A percentile compares a stretch with the other conserved stretches of the same genome.
phyloP scores from a whole-genome alignment of 2,113 vertebrate genomes.

The Dromiciops gliroides region DNA sequence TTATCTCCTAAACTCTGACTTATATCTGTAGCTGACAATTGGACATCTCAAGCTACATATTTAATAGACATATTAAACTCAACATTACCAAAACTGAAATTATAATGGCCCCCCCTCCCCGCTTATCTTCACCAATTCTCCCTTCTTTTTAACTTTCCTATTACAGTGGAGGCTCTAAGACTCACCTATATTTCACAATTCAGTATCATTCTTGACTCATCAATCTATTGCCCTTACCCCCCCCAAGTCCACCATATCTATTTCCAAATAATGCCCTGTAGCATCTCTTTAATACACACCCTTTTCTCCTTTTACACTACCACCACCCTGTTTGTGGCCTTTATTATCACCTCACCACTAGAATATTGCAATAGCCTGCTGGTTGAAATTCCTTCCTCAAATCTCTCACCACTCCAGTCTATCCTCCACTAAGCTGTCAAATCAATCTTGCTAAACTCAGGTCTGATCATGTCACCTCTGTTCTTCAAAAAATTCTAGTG shows the following conservation, averaged over 20 bases:
- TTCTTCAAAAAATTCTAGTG: not conserved
- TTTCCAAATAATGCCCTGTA: not conserved
- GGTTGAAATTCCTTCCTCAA: not conserved
- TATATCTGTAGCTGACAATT: too few relatives aligned
- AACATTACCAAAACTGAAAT: not conserved
- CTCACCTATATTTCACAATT: too few relatives aligned
- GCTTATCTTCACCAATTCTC: not conserved
- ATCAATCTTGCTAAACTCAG: not conserved
- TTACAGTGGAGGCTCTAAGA: not conserved
- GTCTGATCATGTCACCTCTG: not conserved
- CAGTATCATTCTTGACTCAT: too few relatives aligned
- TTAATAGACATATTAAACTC: not conserved
- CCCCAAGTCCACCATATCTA: too few relatives aligned
- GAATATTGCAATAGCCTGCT: not conserved
- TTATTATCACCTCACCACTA: not conserved
- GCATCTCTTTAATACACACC: not conserved
- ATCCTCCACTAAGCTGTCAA: not conserved
- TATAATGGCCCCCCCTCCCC: too few relatives aligned
- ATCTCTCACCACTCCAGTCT: not conserved
- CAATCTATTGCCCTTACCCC: too few relatives aligned
- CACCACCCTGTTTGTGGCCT: not conserved
- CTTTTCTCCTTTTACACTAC: not conserved
- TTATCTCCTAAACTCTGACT: too few relatives aligned
- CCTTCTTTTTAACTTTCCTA: not conserved
- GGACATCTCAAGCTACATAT: too few relatives aligned